Base-by-base conservation (phyloP, 1,140 invertebrate species). In the Drosophila jambulina region DNA sequence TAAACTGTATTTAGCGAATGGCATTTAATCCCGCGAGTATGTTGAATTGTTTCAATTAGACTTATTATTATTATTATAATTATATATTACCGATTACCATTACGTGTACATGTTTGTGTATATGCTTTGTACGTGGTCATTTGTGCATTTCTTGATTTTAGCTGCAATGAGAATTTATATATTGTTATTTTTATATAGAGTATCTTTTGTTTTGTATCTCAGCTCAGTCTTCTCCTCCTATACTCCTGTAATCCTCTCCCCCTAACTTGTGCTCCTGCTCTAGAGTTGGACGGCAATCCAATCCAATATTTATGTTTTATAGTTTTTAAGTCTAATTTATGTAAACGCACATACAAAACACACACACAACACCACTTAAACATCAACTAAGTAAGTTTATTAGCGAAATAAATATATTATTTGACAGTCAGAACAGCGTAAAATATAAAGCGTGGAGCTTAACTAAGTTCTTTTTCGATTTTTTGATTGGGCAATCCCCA, bases 241-340 rank as follows among this genome's bases (percentile, higher is more conserved):
- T 38, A 34, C 27, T 36, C 34, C 45, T 32, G 15, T 17, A 36
- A 46, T 38, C 32, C 45, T 42, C 43, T 25, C 4, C 32, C 21
- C 21, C 21, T 56, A n/a, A 45, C 40, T 60, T 67, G 61, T 86
- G 80, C 80, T 69, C 76, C 82, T 71, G 84, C 83, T 83, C 72
- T 77, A 68, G 15, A 38, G 74, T 60, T 72, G 69, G 58, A 78
- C 56, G 46, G 57, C 76, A 67, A 84, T 80, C 76, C 83, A 83
- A 54, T 38, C 34, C 53, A 38, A 56, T 56, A 56, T 77, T 87
- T 87, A 87, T 88, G 83, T 87, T 87, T 87, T 87, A 88, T 87
- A 87, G 83, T 88, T 87, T 84, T 80, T 87, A 88, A 87, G 84
- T 53, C 51, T 88, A 77, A 86, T 86, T 86, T 86, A 86, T 86